Evolutionary conservation across 1,140 invertebrate genomes (phyloP).

Genomic region (Pogonognathellus flavescens): DNA sequence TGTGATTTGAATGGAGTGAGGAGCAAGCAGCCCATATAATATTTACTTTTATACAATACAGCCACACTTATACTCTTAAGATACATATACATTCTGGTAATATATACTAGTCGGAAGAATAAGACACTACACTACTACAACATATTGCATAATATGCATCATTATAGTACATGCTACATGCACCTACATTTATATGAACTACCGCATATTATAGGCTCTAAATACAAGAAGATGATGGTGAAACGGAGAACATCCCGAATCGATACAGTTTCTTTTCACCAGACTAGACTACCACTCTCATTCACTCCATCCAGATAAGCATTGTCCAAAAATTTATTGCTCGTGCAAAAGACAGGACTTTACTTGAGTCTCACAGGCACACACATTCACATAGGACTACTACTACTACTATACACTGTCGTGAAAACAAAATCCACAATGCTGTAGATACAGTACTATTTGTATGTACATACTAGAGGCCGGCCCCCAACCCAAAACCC

Average conservation of each 20-base stretch:
- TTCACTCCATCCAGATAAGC: slow-evolving; percentile 44
- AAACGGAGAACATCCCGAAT: slow-evolving; percentile 12
- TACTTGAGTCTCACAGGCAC: not conserved
- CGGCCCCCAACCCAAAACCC: no score
- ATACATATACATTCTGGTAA: not conserved
- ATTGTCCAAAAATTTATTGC: slow-evolving; percentile 58
- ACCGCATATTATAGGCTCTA: not conserved
- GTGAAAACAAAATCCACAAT: not conserved
- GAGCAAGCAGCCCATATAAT: not conserved
- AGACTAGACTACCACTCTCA: slow-evolving; percentile 24
- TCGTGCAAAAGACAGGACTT: slow-evolving; percentile 52
- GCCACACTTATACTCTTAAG: not conserved
- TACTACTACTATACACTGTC: no score
- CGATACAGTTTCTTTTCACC: slow-evolving; percentile 45
- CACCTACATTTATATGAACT: no score
- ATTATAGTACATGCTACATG: not conserved
- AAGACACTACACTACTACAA: not conserved
- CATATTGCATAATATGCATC: not conserved
- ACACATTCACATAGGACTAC: not conserved
- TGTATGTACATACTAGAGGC: no score
- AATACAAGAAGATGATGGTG: not conserved
- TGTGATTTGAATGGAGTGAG: slow-evolving; percentile 47
- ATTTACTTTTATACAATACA: not conserved
- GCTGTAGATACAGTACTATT: not conserved
- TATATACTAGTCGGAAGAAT: not conserved